Evolutionary conservation across 2,797 vertebrate genomes (phyloP).

Genomic region (Novumbra hubbsi): DNA sequence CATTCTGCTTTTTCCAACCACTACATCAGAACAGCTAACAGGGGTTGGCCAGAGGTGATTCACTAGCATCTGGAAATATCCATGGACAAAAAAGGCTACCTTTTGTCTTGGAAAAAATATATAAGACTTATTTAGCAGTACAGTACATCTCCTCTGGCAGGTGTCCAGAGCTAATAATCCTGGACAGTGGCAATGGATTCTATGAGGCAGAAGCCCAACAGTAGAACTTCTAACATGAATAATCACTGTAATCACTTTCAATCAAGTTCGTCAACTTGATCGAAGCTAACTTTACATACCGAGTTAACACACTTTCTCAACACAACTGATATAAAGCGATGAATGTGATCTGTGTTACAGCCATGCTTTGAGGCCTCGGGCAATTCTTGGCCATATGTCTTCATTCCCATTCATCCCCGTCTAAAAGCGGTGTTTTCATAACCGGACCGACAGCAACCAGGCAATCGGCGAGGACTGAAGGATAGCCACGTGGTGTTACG

Average conservation of each 20-base stretch:
- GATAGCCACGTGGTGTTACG: slow-evolving; percentile 5
- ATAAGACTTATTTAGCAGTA: slow-evolving; percentile 4
- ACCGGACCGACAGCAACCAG: slow-evolving; percentile 53
- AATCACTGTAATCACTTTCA: background rate
- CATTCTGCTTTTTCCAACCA: slow-evolving; percentile 4
- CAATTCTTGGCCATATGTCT: slow-evolving; percentile 67
- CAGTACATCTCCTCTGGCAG: background rate
- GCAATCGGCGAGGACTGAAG: background rate
- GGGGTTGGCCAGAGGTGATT: slow-evolving; percentile 41
- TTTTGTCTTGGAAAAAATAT: slow-evolving; percentile 30
- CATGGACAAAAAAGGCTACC: slow-evolving; percentile 24
- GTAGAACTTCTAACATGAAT: background rate
- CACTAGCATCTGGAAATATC: slow-evolving; percentile 40
- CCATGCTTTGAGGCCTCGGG: slow-evolving; percentile 67
- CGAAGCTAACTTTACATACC: slow-evolving; percentile 55
- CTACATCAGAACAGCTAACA: slow-evolving; percentile 30
- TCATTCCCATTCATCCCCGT: slow-evolving; percentile 62
- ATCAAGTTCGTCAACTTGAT: slow-evolving; percentile 10
- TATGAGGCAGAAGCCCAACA: background rate
- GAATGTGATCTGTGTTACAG: slow-evolving; percentile 73
- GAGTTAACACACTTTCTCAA: slow-evolving; percentile 54
- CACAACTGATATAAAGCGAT: slow-evolving; percentile 40
- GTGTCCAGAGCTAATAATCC: background rate
- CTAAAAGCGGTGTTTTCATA: slow-evolving; percentile 57
- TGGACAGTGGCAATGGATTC: no score